Conservation (phyloP, 2,888 invertebrate species). For the Fragum whitleyi region DNA sequence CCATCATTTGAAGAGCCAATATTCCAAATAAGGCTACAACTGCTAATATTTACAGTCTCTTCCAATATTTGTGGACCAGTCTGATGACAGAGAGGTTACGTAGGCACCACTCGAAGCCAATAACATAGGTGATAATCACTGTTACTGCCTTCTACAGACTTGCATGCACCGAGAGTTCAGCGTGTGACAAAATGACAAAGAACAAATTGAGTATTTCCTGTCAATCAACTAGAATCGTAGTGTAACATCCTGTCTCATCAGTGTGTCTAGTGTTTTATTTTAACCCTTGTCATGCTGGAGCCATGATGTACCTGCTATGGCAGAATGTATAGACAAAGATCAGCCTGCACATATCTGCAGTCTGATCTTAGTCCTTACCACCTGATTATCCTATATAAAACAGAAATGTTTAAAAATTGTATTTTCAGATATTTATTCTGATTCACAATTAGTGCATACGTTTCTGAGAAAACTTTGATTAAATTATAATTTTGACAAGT, state of each 20-base stretch:
- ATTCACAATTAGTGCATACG: too few species aligned
- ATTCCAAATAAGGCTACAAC: neutral
- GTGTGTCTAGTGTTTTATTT: neutral
- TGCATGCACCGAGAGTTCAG: neutral
- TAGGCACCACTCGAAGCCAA: neutral
- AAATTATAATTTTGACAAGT: too few species aligned
- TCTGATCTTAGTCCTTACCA: too few species aligned
- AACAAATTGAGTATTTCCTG: slow-evolving; percentile 42
- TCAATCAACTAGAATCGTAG: slow-evolving; percentile 33
- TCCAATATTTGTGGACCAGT: neutral
- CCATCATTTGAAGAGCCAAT: neutral
- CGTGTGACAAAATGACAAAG: slow-evolving; percentile 22
- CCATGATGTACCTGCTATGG: too few species aligned
- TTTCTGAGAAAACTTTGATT: too few species aligned
- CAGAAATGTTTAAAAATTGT: too few species aligned
- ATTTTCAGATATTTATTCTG: too few species aligned
- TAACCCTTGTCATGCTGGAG: neutral
- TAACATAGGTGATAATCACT: neutral
- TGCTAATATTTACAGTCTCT: neutral
- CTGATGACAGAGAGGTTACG: neutral
- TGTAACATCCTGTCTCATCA: slow-evolving; percentile 40
- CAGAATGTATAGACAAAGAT: too few species aligned
- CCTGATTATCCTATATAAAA: too few species aligned
- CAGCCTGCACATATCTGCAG: too few species aligned
- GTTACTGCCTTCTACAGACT: neutral